Evolutionary conservation across 1,140 invertebrate genomes (phyloP).

Genomic region (Drosophila repletoides): DNA sequence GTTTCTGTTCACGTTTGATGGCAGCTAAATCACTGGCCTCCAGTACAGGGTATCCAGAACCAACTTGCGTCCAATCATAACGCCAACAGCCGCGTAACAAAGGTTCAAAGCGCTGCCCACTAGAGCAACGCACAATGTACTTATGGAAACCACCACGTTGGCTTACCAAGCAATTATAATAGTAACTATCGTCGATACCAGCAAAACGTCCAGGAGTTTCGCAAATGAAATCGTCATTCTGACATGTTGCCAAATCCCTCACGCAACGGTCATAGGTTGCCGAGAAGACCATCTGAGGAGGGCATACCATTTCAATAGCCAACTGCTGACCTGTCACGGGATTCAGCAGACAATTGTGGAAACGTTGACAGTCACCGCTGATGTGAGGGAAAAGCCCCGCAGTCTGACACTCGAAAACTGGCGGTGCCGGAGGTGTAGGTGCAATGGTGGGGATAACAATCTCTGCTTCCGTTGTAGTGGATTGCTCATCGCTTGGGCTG

Average conservation of each 20-base stretch:
- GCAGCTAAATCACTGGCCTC: slow-evolving; percentile 60
- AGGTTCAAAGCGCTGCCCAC: slow-evolving; percentile 47
- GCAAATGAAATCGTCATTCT: slow-evolving; percentile 46
- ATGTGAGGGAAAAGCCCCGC: slow-evolving; percentile 48
- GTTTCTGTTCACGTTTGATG: slow-evolving; percentile 66
- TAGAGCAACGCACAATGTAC: slow-evolving; percentile 63
- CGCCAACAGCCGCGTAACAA: slow-evolving; percentile 54
- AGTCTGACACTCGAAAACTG: slow-evolving; percentile 44
- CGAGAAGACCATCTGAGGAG: slow-evolving; percentile 40
- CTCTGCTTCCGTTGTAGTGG: slow-evolving; percentile 1
- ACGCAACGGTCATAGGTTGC: slow-evolving; percentile 46
- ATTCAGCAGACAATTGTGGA: slow-evolving; percentile 53
- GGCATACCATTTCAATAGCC: slow-evolving; percentile 36
- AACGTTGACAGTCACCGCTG: slow-evolving; percentile 51
- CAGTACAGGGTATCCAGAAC: slow-evolving; percentile 38
- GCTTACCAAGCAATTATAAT: slow-evolving; percentile 59
- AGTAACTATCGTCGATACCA: slow-evolving; percentile 54
- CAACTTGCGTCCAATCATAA: slow-evolving; percentile 60
- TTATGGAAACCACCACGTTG: slow-evolving; percentile 54
- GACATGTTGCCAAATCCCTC: slow-evolving; percentile 58
- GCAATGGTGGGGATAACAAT: slow-evolving; percentile 17
- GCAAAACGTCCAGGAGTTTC: slow-evolving; percentile 36
- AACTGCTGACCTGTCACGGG: slow-evolving; percentile 19
- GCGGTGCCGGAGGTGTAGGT: slow-evolving; percentile 39
- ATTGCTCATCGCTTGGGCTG: not conserved